Conservation (phyloP, 1,140 invertebrate species). For the Trachymyrmex cornetzi region DNA sequence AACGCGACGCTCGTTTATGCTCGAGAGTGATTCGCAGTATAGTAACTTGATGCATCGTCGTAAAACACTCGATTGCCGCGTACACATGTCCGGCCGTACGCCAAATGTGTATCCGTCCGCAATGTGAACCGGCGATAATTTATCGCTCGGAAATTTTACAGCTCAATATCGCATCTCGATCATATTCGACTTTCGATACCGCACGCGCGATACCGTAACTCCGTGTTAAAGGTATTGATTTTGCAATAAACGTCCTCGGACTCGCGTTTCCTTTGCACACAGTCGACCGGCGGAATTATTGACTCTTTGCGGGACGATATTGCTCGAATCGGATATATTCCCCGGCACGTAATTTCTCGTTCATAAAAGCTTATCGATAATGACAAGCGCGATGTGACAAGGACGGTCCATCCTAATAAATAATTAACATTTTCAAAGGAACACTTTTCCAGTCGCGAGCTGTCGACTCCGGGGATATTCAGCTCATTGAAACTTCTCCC, state of each 20-base stretch:
- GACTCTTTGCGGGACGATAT: conserved; percentile 48
- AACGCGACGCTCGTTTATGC: conserved; percentile 64
- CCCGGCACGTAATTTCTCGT: conserved; percentile 21
- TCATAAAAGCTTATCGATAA: conserved; percentile 18
- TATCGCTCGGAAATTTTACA: conserved; percentile 71
- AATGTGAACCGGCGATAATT: conserved; percentile 72
- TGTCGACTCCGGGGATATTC: not conserved
- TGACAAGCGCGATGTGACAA: not conserved
- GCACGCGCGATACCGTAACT: conserved; percentile 67
- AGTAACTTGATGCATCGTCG: conserved; percentile 71
- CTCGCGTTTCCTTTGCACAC: conserved; percentile 47
- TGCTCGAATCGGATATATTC: conserved; percentile 23
- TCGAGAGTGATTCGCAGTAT: conserved; percentile 71
- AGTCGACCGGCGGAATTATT: conserved; percentile 53
- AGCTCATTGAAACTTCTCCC: not conserved
- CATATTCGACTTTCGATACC: conserved; percentile 68
- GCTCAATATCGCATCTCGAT: conserved; percentile 73
- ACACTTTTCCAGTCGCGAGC: not conserved
- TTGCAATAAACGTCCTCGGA: conserved; percentile 58
- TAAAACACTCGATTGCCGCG: conserved; percentile 74
- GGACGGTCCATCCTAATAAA: conserved; percentile 7
- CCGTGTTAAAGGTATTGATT: conserved; percentile 60
- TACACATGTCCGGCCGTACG: conserved; percentile 72
- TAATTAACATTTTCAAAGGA: conserved; percentile 20
- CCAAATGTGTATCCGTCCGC: conserved; percentile 54